A percentile compares a stretch with the other conserved stretches of the same genome.
phyloP scores from a whole-genome alignment of 2,113 vertebrate species.

The Nothoprocta perdicaria region DNA sequence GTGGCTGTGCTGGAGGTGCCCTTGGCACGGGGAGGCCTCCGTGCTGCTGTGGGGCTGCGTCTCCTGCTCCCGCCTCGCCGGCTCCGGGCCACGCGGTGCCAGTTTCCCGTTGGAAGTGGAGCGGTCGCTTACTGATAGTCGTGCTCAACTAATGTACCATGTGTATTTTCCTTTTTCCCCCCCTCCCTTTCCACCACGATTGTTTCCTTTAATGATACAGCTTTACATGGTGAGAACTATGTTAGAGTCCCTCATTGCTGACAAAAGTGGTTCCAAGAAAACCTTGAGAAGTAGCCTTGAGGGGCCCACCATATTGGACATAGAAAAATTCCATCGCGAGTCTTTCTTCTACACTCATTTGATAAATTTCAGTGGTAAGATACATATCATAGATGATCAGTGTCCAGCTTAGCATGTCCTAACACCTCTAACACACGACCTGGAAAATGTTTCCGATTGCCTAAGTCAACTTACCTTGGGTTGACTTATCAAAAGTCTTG shows the following conservation, averaged over 20 bases:
- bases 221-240: conserved; percentile 94
- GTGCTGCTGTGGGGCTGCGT: not conserved
- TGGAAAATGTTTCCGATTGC: conserved; percentile 74
- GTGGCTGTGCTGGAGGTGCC: conserved; percentile 49
- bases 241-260: conserved; percentile 93
- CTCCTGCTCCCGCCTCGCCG: conserved; percentile 42
- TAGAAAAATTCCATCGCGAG: conserved; percentile 93
- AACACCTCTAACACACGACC: conserved; percentile 76
- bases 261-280: conserved; percentile 94
- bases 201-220: conserved; percentile 79
- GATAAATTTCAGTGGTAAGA: conserved; percentile 94
- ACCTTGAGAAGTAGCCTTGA: conserved; percentile 92
- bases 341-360: conserved; percentile 94
- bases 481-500: conserved; percentile 36
- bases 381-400: conserved; percentile 72
- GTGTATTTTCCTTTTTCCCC: conserved; percentile 75
- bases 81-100: conserved; percentile 34
- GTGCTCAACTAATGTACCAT: conserved; percentile 75
- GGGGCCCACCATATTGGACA: conserved; percentile 92
- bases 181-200: conserved; percentile 60
- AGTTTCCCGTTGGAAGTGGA: conserved; percentile 56
- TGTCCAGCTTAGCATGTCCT: conserved; percentile 78
- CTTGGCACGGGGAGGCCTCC: conserved; percentile 33
- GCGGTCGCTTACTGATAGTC: conserved; percentile 66
- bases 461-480: conserved; percentile 45